A percentile compares a stretch with the other conserved stretches of the same genome.
These are phyloP conservation scores for Cirrhinus mrigala DNA, from an alignment of 2,797 vertebrate genomes.

Conservation along the genomic window DNA sequence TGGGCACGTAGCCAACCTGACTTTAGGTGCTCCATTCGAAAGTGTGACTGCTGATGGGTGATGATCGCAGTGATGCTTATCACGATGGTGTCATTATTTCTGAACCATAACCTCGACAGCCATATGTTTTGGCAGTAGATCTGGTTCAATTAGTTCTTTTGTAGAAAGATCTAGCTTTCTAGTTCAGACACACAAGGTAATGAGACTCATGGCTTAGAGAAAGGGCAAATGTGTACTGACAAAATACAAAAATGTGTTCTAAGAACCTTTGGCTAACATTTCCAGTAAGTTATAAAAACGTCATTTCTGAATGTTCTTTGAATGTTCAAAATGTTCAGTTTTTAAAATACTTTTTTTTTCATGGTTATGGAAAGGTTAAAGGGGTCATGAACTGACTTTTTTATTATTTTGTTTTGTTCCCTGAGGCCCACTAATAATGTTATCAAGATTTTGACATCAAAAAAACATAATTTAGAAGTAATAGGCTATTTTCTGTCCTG, in stretches of 20 bases:
- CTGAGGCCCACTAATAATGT: too few relatives aligned
- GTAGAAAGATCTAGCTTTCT: neutral
- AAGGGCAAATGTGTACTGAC: neutral
- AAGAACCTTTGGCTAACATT: neutral
- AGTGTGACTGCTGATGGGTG: constrained; percentile 10
- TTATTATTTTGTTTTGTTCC: too few relatives aligned
- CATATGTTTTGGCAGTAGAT: neutral
- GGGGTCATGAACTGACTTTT: too few relatives aligned
- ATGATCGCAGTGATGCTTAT: constrained; percentile 11
- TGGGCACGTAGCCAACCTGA: constrained; percentile 45
- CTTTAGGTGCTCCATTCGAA: constrained; percentile 17
- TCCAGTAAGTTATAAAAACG: neutral
- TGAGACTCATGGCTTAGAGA: neutral
- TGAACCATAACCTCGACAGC: neutral
- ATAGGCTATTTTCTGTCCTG: too few relatives aligned
- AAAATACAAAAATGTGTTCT: neutral
- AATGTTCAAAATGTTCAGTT: neutral
- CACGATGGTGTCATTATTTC: neutral
- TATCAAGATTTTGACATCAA: too few relatives aligned
- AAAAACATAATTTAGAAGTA: too few relatives aligned
- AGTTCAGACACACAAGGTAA: neutral
- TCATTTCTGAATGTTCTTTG: neutral
- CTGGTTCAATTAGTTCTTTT: constrained; percentile 23
- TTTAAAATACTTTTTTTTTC: neutral
- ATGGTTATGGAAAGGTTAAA: too few relatives aligned